Percentiles rank a stretch among this genome's conserved stretches.
These are phyloP conservation scores for Campylorhamphus procurvoides DNA, from an alignment of 2,113 vertebrate genomes.

Conservation along the genomic window DNA sequence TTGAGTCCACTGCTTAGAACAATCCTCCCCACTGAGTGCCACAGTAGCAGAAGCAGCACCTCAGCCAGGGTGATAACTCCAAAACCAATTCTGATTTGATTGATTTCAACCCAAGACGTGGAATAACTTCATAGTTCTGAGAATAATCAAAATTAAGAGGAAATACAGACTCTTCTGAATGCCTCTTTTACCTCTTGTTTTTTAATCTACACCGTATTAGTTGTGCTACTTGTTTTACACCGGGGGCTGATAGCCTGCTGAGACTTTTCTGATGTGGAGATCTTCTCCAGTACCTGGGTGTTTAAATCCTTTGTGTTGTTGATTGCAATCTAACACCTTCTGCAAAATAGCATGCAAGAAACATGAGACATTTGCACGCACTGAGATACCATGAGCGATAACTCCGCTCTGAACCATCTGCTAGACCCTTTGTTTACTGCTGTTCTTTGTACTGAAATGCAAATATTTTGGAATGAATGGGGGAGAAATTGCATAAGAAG, in stretches of 20 bases:
- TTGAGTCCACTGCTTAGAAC: background rate
- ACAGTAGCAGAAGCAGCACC: background rate
- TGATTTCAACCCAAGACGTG: background rate
- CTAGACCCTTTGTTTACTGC: conserved; percentile 22
- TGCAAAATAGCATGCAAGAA: conserved; percentile 42
- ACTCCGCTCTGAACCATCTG: background rate
- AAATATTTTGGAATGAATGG: conserved; percentile 21
- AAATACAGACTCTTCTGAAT: background rate
- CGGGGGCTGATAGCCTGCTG: background rate
- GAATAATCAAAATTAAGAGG: background rate
- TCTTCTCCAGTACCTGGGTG: background rate
- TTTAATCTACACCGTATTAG: background rate
- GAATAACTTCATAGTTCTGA: background rate
- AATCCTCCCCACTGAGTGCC: background rate
- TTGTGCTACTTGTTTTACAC: background rate
- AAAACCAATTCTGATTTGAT: background rate
- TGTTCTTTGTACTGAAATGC: background rate
- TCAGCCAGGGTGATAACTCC: background rate
- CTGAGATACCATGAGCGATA: conserved; percentile 24
- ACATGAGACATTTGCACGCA: conserved; percentile 12
- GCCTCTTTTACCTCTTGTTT: background rate
- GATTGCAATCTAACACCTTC: conserved; percentile 49
- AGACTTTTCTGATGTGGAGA: conserved; percentile 42
- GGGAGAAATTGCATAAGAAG: background rate
- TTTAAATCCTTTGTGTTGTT: background rate